These are phyloP conservation scores for Chamaetylas fuelleborni DNA, from an alignment of 2,113 vertebrate species.

Conservation along the genomic window DNA sequence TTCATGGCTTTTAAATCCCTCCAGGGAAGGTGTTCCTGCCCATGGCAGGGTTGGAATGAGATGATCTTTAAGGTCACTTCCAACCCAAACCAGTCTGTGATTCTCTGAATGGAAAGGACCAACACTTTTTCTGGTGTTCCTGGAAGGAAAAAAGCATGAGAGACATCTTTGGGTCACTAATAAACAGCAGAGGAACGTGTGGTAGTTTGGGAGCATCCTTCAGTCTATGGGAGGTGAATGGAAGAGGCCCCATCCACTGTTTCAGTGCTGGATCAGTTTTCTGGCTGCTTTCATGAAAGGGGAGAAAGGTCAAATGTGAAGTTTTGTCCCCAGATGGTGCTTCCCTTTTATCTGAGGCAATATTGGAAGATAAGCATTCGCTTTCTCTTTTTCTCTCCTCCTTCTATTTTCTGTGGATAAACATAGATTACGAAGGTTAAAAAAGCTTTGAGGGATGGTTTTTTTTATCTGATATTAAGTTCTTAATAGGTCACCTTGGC, in stretches of 20 bases:
- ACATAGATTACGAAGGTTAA: conserved; percentile 57
- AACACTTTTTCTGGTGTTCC: not conserved
- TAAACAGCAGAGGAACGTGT: not conserved
- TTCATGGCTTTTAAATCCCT: not conserved
- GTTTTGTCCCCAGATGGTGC: conserved; percentile 65
- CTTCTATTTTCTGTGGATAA: conserved; percentile 16
- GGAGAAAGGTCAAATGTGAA: conserved; percentile 61
- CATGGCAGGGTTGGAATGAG: not conserved
- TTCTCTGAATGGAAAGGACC: not conserved
- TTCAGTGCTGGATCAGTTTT: not conserved
- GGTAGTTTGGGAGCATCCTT: not conserved
- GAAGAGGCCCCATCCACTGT: not conserved
- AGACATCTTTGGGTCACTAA: not conserved
- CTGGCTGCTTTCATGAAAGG: not conserved
- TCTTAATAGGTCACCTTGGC: conserved; percentile 67
- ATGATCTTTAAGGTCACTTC: not conserved
- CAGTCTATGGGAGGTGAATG: not conserved
- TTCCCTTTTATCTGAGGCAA: conserved; percentile 70
- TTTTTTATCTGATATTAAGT: conserved; percentile 57
- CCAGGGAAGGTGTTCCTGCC: not conserved
- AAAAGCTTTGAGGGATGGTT: conserved; percentile 22
- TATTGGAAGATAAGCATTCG: conserved; percentile 48
- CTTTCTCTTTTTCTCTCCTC: not conserved
- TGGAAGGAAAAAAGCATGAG: not conserved
- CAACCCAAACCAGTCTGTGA: not conserved